A percentile compares a stretch with the other conserved stretches of the same genome.
phyloP scores from a whole-genome alignment of 2,113 vertebrate species.

The Sclerurus mexicanus region DNA sequence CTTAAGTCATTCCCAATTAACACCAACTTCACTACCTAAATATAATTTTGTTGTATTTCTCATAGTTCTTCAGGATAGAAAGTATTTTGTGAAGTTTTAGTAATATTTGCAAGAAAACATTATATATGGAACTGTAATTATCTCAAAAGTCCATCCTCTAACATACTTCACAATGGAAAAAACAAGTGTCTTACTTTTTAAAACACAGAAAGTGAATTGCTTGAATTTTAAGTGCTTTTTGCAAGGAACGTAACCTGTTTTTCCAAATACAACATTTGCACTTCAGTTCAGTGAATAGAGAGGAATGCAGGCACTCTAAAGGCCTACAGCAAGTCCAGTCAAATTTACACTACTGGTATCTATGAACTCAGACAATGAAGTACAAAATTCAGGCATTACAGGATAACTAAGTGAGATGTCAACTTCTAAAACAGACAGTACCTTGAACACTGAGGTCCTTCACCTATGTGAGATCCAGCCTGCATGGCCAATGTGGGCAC shows the following conservation, averaged over 20 bases:
- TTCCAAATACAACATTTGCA: neutral
- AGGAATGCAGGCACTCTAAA: neutral
- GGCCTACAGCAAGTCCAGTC: neutral
- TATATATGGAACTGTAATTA: neutral
- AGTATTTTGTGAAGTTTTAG: neutral
- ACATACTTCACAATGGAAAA: neutral
- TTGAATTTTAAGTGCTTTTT: neutral
- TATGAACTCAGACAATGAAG: fast-evolving
- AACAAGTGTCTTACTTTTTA: neutral
- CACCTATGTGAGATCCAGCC: neutral
- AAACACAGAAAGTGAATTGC: neutral
- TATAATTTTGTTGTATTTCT: neutral
- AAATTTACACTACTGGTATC: neutral
- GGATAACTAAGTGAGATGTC: neutral
- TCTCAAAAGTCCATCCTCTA: neutral
- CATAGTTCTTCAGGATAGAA: neutral
- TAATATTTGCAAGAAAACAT: neutral
- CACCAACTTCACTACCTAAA: neutral
- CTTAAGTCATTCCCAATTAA: neutral
- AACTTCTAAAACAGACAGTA: neutral
- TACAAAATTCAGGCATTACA: neutral
- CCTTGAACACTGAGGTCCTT: neutral
- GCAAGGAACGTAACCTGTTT: neutral
- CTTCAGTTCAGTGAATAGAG: neutral
- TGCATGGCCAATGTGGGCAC: no score